A percentile compares a stretch with the other conserved stretches of the same genome.
These are phyloP conservation scores for Tipula lateralis DNA, from an alignment of 2,888 invertebrate genomes.

Conservation along the genomic window DNA sequence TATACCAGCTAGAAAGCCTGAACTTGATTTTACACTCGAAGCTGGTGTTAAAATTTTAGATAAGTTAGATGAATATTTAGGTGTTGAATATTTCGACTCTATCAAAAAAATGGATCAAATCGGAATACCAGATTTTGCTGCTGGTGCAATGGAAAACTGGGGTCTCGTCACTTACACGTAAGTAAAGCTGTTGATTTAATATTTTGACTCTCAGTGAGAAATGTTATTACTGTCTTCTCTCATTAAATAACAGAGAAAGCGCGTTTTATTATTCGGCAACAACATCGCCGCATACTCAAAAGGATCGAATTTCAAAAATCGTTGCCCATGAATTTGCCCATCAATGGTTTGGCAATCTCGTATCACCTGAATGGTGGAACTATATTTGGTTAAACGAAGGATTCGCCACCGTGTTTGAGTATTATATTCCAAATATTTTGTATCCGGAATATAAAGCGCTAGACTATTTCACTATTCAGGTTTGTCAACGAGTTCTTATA, in stretches of 20 bases:
- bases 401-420: slow-evolving; percentile 64
- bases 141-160: slow-evolving; percentile 94
- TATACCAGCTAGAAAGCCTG: slow-evolving; percentile 41
- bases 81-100: slow-evolving; percentile 66
- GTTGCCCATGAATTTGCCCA: slow-evolving; percentile 52
- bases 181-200: neutral
- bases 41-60: slow-evolving; percentile 66
- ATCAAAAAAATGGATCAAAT: slow-evolving; percentile 74
- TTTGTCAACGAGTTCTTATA: slow-evolving; percentile 66
- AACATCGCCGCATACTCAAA: neutral
- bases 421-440: slow-evolving; percentile 56
- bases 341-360: slow-evolving; percentile 50
- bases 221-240: neutral
- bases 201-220: neutral
- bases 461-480: slow-evolving; percentile 70
- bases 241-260: neutral
- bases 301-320: neutral
- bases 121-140: slow-evolving; percentile 76
- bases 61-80: slow-evolving; percentile 66
- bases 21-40: slow-evolving; percentile 64
- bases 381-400: slow-evolving; percentile 64
- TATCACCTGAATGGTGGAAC: slow-evolving; percentile 48
- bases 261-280: neutral
- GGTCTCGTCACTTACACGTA: slow-evolving; percentile 64
- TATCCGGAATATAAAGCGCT: slow-evolving; percentile 63